These are phyloP conservation scores for Scylla paramamosain DNA, from an alignment of 1,140 invertebrate species.

Conservation along the genomic window DNA sequence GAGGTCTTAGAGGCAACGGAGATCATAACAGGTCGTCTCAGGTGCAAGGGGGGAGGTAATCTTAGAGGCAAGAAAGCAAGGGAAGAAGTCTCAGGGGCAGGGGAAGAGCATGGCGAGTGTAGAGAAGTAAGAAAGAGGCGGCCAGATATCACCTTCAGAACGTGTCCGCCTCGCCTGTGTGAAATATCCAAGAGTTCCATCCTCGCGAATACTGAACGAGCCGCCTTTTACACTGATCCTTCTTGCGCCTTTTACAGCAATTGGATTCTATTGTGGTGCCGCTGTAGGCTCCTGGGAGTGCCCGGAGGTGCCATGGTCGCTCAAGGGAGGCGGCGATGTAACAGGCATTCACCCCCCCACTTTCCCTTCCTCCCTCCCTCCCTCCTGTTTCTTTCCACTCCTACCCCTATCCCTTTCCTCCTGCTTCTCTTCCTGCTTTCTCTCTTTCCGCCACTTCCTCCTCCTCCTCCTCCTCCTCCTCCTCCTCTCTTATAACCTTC, in stretches of 20 bases:
- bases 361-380: not conserved
- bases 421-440: not conserved
- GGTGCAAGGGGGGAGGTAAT: too few species aligned
- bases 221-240: constrained; percentile 12
- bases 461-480: constrained; percentile 3
- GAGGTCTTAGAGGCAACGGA: too few species aligned
- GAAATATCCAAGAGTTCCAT: not conserved
- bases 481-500: not conserved
- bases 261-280: constrained; percentile 21
- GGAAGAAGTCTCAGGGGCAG: too few species aligned
- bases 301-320: not conserved
- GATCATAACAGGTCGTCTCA: too few species aligned
- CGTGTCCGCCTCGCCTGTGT: not conserved
- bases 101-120: too few species aligned
- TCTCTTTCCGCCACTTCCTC: not conserved
- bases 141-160: not conserved
- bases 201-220: not conserved
- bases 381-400: not conserved
- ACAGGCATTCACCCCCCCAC: not conserved
- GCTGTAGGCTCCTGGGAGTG: constrained; percentile 8
- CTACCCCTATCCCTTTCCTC: not conserved
- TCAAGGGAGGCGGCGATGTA: not conserved
- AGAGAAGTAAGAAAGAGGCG: not conserved
- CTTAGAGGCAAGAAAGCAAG: too few species aligned
- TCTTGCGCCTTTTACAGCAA: constrained; percentile 21